Evolutionary conservation across 2,113 vertebrate species (phyloP).

Genomic region (Percina caprodes): DNA sequence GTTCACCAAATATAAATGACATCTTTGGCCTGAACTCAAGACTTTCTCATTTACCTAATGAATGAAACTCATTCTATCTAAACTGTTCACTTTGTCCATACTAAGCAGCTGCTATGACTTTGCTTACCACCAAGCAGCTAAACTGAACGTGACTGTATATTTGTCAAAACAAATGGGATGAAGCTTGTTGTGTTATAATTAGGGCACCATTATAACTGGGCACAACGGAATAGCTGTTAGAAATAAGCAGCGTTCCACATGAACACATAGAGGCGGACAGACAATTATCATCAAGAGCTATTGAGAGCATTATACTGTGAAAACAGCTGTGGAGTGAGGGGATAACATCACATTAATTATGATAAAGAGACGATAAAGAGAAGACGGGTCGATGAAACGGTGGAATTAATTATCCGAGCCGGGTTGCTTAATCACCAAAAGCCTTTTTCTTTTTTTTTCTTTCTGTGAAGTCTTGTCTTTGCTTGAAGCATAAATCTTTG

Average conservation of each 20-base stretch:
- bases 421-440: constrained; percentile 45
- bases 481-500: constrained; percentile 43
- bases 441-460: neutral
- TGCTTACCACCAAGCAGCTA: neutral
- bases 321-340: constrained; percentile 35
- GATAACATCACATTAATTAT: constrained; percentile 62
- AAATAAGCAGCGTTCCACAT: constrained; percentile 36
- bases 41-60: constrained; percentile 78
- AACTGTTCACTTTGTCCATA: constrained; percentile 28
- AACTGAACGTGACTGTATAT: constrained; percentile 11
- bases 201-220: neutral
- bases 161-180: constrained; percentile 21
- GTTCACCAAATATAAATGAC: constrained; percentile 61
- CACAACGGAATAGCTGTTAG: constrained; percentile 18
- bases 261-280: constrained; percentile 26
- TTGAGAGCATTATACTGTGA: constrained; percentile 40
- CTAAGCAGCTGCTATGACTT: constrained; percentile 37
- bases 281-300: constrained; percentile 45
- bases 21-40: constrained; percentile 68
- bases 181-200: constrained; percentile 38
- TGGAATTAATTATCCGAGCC: constrained; percentile 39
- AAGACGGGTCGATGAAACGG: constrained; percentile 22
- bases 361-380: constrained; percentile 55
- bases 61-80: constrained; percentile 52
- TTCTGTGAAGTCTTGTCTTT: constrained; percentile 39